Base-by-base conservation (phyloP, 2,797 vertebrate genomes). In the Lagocephalus sceleratus region DNA sequence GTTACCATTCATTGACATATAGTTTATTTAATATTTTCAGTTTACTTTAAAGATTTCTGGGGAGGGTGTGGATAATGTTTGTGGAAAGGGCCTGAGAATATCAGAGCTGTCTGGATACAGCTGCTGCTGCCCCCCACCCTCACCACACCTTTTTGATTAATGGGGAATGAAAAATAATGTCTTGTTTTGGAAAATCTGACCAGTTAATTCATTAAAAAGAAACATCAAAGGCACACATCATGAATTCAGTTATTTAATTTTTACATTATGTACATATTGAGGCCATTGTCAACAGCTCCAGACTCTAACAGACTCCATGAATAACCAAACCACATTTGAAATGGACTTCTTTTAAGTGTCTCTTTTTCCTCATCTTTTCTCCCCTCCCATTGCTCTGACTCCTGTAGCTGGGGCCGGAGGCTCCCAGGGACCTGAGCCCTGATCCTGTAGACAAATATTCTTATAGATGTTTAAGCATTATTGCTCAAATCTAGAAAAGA, bases 361-460 rank as follows among this genome's bases (percentile, higher is more conserved):
- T 11, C 5, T 29, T 29, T 29, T 25, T 5, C 25, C 5, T 8
- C 25, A 2, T 29, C 26, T 29, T 48, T 3, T 47, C n/a, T 17
- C 21, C 22, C 22, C 20, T 32, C 22, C 19, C 48, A 76, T 53
- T 63, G 53, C 77, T 79, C 65, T 71, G 75, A 15, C 15, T 54
- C 78, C 75, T 85, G 73, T 68, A 73, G 81, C 61, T 50, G 74
- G 81, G 78, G 78, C 78, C 20, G 21, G 79, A 81, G 83, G 82
- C 87, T 82, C 80, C 69, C 77, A 61, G 81, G 77, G 82, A 84
- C 81, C 85, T 63, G 60, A 81, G 76, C 75, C 69, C 75, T 26
- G 76, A 67, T 88, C 75, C 81, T 84, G 85, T 86, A 88, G 88
- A 90, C 69, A 85, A 85, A 86, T 84, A 82, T 81, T 84, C 78